These are phyloP conservation scores for Bombus terrestris DNA, from an alignment of 1,140 invertebrate species.

Conservation along the genomic window DNA sequence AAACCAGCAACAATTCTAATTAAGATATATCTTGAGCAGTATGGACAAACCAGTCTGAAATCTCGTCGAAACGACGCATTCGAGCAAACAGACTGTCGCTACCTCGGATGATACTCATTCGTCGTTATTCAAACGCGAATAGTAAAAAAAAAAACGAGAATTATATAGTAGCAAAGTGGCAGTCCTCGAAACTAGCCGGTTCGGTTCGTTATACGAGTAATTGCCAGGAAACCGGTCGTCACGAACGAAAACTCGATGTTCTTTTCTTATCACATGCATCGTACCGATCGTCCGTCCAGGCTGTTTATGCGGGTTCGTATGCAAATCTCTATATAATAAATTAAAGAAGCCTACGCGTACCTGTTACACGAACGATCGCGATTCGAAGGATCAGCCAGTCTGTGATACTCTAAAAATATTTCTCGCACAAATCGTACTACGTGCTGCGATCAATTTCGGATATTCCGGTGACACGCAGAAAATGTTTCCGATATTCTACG, in stretches of 20 bases:
- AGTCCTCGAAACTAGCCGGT: background rate
- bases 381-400: background rate
- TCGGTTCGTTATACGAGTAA: slow-evolving; percentile 41
- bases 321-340: slow-evolving; percentile 32
- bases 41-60: background rate
- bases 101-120: background rate
- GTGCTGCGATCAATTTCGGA: background rate
- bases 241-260: background rate
- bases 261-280: background rate
- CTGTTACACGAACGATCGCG: background rate
- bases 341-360: slow-evolving; percentile 1
- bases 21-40: background rate
- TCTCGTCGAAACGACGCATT: background rate
- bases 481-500: background rate
- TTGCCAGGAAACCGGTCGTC: slow-evolving; percentile 31
- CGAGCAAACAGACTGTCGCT: background rate
- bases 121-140: background rate
- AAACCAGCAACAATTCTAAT: background rate
- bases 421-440: background rate
- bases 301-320: background rate
- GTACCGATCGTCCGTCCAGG: background rate
- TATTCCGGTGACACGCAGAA: background rate
- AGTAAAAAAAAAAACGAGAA: background rate
- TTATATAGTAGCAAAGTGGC: background rate
- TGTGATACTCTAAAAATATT: background rate